Conservation (phyloP, 1,140 invertebrate species). For the Piezodorus guildinii region DNA sequence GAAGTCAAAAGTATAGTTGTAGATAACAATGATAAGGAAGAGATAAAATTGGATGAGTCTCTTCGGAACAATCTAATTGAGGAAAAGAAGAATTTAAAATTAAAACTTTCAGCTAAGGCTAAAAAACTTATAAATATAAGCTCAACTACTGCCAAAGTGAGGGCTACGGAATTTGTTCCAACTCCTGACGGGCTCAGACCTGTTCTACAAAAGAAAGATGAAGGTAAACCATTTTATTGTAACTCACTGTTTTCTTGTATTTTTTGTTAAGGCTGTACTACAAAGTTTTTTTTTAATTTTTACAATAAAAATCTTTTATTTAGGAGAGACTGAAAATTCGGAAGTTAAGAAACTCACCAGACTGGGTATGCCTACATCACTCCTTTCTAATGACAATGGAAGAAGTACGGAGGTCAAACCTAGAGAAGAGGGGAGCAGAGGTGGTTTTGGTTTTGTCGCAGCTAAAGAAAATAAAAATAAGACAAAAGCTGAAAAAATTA, state of each 20-base stretch:
- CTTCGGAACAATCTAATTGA: neutral
- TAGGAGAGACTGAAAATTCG: neutral
- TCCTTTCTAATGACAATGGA: neutral
- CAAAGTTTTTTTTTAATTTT: no score
- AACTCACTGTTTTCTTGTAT: neutral
- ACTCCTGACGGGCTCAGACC: constrained; percentile 23
- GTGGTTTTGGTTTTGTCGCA: constrained; percentile 27
- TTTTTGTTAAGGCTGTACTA: no score
- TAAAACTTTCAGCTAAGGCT: constrained; percentile 28
- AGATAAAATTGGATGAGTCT: constrained; percentile 32
- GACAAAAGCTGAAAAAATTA: constrained; percentile 31
- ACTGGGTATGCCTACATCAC: neutral
- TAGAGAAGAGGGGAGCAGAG: constrained; percentile 16
- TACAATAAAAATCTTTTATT: neutral
- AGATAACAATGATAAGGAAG: constrained; percentile 6
- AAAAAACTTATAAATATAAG: constrained; percentile 27
- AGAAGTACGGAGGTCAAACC: neutral
- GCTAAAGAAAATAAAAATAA: constrained; percentile 24
- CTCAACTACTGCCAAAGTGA: constrained; percentile 25
- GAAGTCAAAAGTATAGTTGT: constrained; percentile 30
- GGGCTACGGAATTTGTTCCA: constrained; percentile 21
- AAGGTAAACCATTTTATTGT: neutral
- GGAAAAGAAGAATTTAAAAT: constrained; percentile 20
- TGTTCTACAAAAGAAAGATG: neutral
- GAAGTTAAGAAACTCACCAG: neutral